phyloP scores from a whole-genome alignment of 2,888 invertebrate genomes.

The Leistus spinibarbis region DNA sequence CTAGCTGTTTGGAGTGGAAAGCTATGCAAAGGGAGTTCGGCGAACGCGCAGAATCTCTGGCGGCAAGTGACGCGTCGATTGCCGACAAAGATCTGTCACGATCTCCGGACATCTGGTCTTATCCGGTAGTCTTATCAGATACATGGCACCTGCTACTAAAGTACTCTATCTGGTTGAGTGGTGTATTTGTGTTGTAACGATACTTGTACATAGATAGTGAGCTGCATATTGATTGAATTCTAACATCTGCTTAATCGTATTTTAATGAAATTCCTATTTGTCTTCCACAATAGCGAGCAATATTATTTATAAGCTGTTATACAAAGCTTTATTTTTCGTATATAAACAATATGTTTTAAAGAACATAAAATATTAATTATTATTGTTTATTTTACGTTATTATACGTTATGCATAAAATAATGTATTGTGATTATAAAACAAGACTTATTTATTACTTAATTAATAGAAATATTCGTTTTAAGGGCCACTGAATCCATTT shows the following conservation, averaged over 20 bases:
- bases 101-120: slow-evolving; percentile 44
- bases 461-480: too few species aligned
- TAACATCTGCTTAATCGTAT: not conserved
- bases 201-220: not conserved
- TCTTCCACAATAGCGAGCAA: not conserved
- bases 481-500: too few species aligned
- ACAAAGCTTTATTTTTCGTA: too few species aligned
- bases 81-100: slow-evolving; percentile 27
- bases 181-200: slow-evolving; percentile 4
- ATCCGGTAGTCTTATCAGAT: slow-evolving; percentile 5
- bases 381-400: too few species aligned
- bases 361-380: too few species aligned
- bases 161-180: not conserved
- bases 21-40: not conserved
- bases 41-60: slow-evolving; percentile 13
- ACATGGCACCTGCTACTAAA: not conserved
- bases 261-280: not conserved
- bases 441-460: too few species aligned
- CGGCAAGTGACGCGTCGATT: slow-evolving; percentile 17
- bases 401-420: too few species aligned
- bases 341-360: too few species aligned
- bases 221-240: not conserved
- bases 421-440: too few species aligned
- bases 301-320: too few species aligned
- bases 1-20: too few species aligned